Base-by-base conservation (phyloP, 2,113 vertebrate species). In the Galbula dea region DNA sequence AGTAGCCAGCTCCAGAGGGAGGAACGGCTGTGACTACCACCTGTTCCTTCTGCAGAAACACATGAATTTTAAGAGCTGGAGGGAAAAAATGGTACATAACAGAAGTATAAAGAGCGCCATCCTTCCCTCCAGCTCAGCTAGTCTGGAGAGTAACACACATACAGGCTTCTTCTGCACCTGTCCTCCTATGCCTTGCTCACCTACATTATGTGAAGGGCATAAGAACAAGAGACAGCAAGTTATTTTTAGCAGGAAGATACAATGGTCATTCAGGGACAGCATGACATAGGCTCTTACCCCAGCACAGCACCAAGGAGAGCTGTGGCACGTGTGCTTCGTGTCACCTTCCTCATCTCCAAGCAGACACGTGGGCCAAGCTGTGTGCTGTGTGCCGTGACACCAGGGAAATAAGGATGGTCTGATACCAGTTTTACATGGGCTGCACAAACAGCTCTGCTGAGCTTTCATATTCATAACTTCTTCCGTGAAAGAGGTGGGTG, bases 21-120 rank as follows among this genome's bases (percentile, higher is more conserved):
- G 51, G 39, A 27, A 94, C n/a, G 55, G 48, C 90, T 96, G 90
- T 0, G 5, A 83, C 79, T 93, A 43, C 95, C 93, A 94, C 93
- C 91, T 94, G 94, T 83, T 95, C 66, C 89, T 93, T 58, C 78
- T 76, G 62, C 59, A 90, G 73, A 66, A 96, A 89, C 49, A 67
- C 65, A 82, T 2, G 23, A 58, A 91, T 83, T 92, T 73, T 54
- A 92, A 85, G 82, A 95, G 86, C 75, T 83, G 51, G 85, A 93
- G 59, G 77, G 19, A 52, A 79, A 89, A 91, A 79, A 6, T 1
- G 3, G 67, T 73, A 49, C 32, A 62, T 43, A 88, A 82, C 37
- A 55, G 34, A 63, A 92, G 26, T 45, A 73, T 46, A 80, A 78
- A 30, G 69, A 94, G 36, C 27, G 34, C 43, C 51, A 80, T n/a